phyloP scores from a whole-genome alignment of 2,888 invertebrate genomes.

The Conistra vaccinii region DNA sequence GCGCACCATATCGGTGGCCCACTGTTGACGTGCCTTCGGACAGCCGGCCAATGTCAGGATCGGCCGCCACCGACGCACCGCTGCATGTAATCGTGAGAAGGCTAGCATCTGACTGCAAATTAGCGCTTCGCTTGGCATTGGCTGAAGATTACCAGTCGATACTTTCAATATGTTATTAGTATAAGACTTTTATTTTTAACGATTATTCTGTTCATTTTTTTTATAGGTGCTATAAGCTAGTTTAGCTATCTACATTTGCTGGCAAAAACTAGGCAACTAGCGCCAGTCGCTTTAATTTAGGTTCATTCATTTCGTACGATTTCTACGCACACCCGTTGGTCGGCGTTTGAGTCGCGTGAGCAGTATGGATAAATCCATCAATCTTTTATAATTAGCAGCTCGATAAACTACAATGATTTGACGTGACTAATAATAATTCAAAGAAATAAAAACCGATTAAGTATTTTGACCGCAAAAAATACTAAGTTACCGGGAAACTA shows the following conservation, averaged over 20 bases:
- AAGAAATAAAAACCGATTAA: not conserved
- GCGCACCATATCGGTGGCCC: conserved; percentile 51
- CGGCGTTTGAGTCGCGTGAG: too few species aligned
- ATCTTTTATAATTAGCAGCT: not conserved
- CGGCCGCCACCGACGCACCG: conserved; percentile 45
- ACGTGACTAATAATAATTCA: not conserved
- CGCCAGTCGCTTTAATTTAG: not conserved
- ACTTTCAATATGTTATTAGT: conserved; percentile 30
- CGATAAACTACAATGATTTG: not conserved
- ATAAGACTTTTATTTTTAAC: not conserved
- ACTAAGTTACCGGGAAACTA: not conserved
- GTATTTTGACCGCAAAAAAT: not conserved
- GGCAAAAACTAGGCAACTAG: not conserved
- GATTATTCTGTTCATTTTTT: not conserved
- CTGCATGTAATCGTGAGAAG: conserved; percentile 70
- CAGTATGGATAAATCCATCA: not conserved
- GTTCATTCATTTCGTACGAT: conserved; percentile 1
- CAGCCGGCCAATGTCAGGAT: conserved; percentile 63
- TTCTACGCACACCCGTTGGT: not conserved
- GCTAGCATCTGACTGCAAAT: conserved; percentile 69
- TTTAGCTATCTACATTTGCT: not conserved
- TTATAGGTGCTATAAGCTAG: not conserved
- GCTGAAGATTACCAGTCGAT: conserved; percentile 50
- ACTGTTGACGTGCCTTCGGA: conserved; percentile 46
- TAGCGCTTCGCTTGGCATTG: conserved; percentile 60